phyloP scores from a whole-genome alignment of 2,113 vertebrate species.

The Elaphurus davidianus region DNA sequence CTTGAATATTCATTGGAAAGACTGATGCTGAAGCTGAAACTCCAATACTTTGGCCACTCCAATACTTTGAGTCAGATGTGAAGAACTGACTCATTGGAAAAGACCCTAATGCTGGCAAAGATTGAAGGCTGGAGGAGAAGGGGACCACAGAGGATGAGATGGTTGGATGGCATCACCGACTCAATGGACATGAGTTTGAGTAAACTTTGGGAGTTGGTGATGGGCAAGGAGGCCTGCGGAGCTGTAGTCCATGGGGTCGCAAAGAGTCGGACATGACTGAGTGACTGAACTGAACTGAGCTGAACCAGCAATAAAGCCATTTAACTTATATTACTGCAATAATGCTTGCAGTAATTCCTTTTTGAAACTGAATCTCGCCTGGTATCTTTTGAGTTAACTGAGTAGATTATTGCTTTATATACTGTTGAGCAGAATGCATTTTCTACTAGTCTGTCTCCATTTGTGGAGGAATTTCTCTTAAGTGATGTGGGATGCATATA shows the following conservation, averaged over 20 bases:
- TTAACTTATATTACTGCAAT: background rate
- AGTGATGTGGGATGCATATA: background rate
- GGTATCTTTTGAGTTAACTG: background rate
- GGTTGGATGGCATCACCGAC: background rate
- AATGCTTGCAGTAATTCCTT: background rate
- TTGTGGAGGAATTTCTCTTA: background rate
- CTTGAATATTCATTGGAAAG: background rate
- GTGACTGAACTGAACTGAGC: background rate
- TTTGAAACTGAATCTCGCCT: background rate
- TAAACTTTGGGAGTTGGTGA: background rate
- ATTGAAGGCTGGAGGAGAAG: background rate
- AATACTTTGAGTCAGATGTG: background rate
- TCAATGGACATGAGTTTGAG: background rate
- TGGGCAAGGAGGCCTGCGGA: background rate
- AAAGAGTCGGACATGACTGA: fast-evolving
- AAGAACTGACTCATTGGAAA: background rate
- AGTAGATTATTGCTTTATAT: background rate
- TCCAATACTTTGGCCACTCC: background rate
- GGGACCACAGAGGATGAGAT: background rate
- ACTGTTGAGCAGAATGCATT: background rate
- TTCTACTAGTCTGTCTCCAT: background rate
- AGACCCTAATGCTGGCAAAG: background rate
- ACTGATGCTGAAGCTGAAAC: background rate
- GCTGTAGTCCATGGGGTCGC: background rate
- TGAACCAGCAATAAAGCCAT: background rate